These are phyloP conservation scores for Mimas tiliae DNA, from an alignment of 2,888 invertebrate genomes.

Conservation along the genomic window DNA sequence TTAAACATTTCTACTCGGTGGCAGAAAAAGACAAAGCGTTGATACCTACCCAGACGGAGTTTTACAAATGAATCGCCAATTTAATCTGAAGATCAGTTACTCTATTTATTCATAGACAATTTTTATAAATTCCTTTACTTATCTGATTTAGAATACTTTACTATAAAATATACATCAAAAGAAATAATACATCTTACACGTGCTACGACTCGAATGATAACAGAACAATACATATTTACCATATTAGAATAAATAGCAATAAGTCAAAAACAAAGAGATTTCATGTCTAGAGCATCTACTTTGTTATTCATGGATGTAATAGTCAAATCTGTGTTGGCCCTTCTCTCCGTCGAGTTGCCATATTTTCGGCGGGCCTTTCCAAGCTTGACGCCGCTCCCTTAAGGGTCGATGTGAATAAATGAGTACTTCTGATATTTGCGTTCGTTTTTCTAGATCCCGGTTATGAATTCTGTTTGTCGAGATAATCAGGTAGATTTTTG, in stretches of 20 bases:
- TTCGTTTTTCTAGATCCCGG: constrained; percentile 22
- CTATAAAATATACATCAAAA: not conserved
- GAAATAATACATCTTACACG: not conserved
- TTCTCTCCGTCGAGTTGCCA: too few species aligned
- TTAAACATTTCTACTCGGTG: too few species aligned
- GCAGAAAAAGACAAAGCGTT: too few species aligned
- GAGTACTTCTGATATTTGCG: constrained; percentile 21
- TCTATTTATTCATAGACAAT: too few species aligned
- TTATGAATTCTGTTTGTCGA: constrained; percentile 22
- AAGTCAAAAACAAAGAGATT: constrained; percentile 25
- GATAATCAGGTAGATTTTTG: constrained; percentile 16
- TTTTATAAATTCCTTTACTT: too few species aligned
- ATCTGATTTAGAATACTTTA: too few species aligned
- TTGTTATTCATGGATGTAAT: constrained; percentile 22
- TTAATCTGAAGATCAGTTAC: too few species aligned
- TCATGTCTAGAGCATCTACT: constrained; percentile 18
- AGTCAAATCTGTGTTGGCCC: constrained; percentile 21
- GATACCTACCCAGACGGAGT: too few species aligned
- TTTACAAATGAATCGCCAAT: too few species aligned
- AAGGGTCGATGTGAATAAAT: constrained; percentile 25
- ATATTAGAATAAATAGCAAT: constrained; percentile 24
- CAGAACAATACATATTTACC: constrained; percentile 10
- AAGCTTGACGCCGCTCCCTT: constrained; percentile 18
- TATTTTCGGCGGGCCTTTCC: constrained; percentile 13
- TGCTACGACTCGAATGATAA: not conserved